Percentiles rank a stretch among this genome's conserved stretches.
phyloP scores from a whole-genome alignment of 2,113 vertebrate genomes.

The Lycocorax pyrrhopterus region DNA sequence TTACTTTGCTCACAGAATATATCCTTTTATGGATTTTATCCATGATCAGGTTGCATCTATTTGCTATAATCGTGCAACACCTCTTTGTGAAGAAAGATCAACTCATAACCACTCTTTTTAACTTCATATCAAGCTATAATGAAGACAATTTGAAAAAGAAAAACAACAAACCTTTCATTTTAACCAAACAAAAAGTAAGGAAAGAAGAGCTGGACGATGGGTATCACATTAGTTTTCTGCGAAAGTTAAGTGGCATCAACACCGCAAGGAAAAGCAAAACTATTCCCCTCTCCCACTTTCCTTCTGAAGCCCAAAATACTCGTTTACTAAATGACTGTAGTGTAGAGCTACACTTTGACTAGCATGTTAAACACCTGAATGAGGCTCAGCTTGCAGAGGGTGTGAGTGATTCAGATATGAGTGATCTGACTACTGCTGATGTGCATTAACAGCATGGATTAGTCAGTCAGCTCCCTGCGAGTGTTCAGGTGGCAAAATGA shows the following conservation, averaged over 20 bases:
- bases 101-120: neutral
- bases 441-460: constrained; percentile 42
- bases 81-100: neutral
- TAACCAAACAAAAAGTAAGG: neutral
- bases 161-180: neutral
- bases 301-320: neutral
- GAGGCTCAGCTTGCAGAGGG: neutral
- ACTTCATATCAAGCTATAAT: neutral
- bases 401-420: neutral
- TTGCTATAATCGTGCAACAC: neutral
- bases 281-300: neutral
- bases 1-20: neutral
- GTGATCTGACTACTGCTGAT: neutral
- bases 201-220: neutral
- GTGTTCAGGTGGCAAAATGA: neutral
- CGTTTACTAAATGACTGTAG: neutral
- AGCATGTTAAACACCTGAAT: neutral
- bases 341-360: neutral
- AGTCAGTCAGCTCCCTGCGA: neutral
- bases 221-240: neutral
- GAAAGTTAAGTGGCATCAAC: neutral
- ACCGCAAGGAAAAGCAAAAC: neutral
- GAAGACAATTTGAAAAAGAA: neutral
- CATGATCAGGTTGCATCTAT: neutral
- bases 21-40: neutral